A percentile compares a stretch with the other conserved stretches of the same genome.
These are phyloP conservation scores for Philopotamus ludificatus DNA, from an alignment of 1,140 invertebrate genomes.

Conservation along the genomic window DNA sequence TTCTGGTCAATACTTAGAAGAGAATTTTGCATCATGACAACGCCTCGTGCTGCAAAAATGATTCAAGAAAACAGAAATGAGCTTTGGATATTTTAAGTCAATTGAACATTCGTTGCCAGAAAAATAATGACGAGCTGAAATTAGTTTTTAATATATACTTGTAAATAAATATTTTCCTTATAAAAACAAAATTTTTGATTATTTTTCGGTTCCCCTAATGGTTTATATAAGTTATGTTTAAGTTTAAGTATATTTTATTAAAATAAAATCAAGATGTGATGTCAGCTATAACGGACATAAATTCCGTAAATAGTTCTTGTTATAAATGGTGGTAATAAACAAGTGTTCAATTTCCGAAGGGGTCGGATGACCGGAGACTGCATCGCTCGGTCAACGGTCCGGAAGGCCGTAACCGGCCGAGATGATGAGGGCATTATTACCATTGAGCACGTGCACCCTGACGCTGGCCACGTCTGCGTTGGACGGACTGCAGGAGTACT, in stretches of 20 bases:
- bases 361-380: no score
- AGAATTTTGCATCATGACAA: neutral
- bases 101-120: neutral
- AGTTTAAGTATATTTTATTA: neutral
- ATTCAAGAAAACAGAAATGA: neutral
- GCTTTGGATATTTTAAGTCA: neutral
- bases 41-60: neutral
- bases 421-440: no score
- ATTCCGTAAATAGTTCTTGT: no score
- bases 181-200: constrained; percentile 9
- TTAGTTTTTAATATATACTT: no score
- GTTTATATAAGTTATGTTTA: neutral
- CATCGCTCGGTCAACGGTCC: no score
- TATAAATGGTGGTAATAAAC: no score
- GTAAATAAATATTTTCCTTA: no score
- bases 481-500: constrained; percentile 87
- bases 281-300: no score
- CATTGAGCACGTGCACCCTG: constrained; percentile 84
- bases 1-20: neutral
- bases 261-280: no score
- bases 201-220: neutral
- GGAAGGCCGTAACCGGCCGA: no score
- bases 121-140: no score
- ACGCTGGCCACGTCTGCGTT: constrained; percentile 86
- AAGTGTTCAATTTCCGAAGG: no score